Percentiles rank a stretch among this genome's conserved stretches.
These are phyloP conservation scores for Heliocidaris erythrogramma DNA, from an alignment of 35 echinoderm and acorn worm genomes.

Conservation along the genomic window DNA sequence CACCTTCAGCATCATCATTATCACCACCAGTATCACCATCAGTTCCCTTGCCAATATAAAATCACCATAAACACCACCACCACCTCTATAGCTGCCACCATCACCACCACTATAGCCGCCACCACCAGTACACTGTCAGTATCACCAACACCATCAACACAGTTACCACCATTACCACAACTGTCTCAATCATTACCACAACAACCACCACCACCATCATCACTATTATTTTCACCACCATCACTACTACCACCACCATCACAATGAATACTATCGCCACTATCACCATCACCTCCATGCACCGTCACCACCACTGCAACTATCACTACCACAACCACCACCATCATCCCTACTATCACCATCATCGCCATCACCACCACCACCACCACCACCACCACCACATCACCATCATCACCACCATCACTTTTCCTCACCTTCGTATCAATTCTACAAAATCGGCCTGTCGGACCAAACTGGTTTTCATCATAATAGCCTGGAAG, in stretches of 20 bases:
- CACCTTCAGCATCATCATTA: not conserved
- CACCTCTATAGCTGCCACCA: not conserved
- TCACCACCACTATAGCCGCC: not conserved
- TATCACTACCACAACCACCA: not conserved
- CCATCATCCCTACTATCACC: not conserved
- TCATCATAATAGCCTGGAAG: constrained; percentile 99
- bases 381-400: not conserved
- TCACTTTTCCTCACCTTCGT: constrained; percentile 68
- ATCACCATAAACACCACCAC: not conserved
- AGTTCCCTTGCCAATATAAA: not conserved
- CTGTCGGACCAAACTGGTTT: constrained; percentile 89
- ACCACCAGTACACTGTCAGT: not conserved
- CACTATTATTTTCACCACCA: not conserved
- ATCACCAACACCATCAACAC: not conserved
- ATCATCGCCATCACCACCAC: not conserved
- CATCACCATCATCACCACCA: not conserved
- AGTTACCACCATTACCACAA: not conserved
- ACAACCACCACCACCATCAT: not conserved
- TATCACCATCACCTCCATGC: not conserved
- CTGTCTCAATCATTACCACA: not conserved
- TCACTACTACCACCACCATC: not conserved
- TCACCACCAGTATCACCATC: not conserved
- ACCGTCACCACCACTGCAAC: not conserved
- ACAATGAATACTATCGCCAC: not conserved
- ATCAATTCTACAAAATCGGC: constrained; percentile 87